A percentile compares a stretch with the other conserved stretches of the same genome.
Conservation (phyloP, 2,113 vertebrate species). For the Naja naja region DNA sequence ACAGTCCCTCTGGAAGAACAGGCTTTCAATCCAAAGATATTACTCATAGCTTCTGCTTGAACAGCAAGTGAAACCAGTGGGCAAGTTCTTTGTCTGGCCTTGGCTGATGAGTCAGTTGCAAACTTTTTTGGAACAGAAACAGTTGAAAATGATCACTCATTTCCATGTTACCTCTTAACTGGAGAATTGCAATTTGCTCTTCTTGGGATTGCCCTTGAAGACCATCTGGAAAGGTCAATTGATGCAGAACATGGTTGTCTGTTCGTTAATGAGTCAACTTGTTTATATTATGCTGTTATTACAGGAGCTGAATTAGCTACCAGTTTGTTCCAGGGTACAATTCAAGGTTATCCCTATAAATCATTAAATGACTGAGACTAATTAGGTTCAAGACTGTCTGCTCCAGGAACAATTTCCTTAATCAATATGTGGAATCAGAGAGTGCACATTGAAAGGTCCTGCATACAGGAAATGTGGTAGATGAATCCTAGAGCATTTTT, state of each 20-base stretch:
- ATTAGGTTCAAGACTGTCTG: not conserved
- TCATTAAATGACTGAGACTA: not conserved
- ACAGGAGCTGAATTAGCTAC: not conserved
- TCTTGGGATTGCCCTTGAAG: not conserved
- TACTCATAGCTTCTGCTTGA: not conserved
- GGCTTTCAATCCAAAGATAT: not conserved
- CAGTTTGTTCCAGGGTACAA: not conserved
- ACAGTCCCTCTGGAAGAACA: not conserved
- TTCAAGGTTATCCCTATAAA: not conserved
- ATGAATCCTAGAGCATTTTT: not conserved
- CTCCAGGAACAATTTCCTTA: not conserved
- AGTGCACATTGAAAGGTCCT: not conserved
- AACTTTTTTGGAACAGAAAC: not conserved
- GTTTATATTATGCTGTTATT: not conserved
- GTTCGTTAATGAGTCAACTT: not conserved
- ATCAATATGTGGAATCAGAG: not conserved
- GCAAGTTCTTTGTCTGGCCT: not conserved
- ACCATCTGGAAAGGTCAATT: not conserved
- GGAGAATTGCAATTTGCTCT: not conserved
- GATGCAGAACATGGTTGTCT: not conserved
- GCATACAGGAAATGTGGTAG: not conserved
- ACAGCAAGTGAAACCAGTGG: not conserved
- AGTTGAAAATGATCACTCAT: not conserved
- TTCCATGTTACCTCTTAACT: not conserved
- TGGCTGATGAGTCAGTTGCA: not conserved